phyloP scores from a whole-genome alignment of 2,888 invertebrate species.

The Synanthedon myopaeformis region DNA sequence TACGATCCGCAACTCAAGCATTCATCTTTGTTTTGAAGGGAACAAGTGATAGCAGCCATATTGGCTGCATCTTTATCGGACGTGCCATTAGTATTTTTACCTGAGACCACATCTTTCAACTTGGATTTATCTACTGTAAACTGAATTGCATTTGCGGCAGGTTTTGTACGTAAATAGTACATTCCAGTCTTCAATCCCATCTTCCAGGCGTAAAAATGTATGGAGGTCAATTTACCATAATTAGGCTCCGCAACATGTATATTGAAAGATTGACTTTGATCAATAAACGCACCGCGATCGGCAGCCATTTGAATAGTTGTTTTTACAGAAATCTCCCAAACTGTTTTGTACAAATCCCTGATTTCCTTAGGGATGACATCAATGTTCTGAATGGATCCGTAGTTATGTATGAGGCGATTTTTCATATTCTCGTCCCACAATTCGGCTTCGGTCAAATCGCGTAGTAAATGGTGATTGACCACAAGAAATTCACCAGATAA shows the following conservation, averaged over 20 bases:
- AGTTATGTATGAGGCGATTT: constrained; percentile 88
- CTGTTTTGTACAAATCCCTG: constrained; percentile 92
- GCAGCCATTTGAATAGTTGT: constrained; percentile 96
- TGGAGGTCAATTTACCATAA: constrained; percentile 93
- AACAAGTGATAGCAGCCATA: constrained; percentile 86
- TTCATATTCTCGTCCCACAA: constrained; percentile 98
- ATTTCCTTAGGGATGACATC: constrained; percentile 86
- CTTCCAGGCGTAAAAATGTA: constrained; percentile 99
- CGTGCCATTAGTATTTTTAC: constrained; percentile 18
- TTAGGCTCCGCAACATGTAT: constrained; percentile 96
- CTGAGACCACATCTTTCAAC: constrained; percentile 24
- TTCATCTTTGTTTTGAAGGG: constrained; percentile 87
- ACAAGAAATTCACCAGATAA: constrained; percentile 96
- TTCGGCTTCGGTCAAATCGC: constrained; percentile 90
- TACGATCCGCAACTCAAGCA: constrained; percentile 90
- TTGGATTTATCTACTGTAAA: constrained; percentile 93
- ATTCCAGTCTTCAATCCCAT: constrained; percentile 98
- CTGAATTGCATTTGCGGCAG: constrained; percentile 96
- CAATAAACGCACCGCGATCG: constrained; percentile 97
- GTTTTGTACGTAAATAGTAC: constrained; percentile 97
- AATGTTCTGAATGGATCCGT: constrained; percentile 94
- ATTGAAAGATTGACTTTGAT: constrained; percentile 98
- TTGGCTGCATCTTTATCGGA: constrained; percentile 52
- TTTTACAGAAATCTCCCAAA: constrained; percentile 97
- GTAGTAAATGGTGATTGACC: constrained; percentile 95